Percentiles rank a stretch among this genome's conserved stretches.
These are phyloP conservation scores for Metridium senile DNA, from an alignment of 92 coral and sea anemone species.

Conservation along the genomic window DNA sequence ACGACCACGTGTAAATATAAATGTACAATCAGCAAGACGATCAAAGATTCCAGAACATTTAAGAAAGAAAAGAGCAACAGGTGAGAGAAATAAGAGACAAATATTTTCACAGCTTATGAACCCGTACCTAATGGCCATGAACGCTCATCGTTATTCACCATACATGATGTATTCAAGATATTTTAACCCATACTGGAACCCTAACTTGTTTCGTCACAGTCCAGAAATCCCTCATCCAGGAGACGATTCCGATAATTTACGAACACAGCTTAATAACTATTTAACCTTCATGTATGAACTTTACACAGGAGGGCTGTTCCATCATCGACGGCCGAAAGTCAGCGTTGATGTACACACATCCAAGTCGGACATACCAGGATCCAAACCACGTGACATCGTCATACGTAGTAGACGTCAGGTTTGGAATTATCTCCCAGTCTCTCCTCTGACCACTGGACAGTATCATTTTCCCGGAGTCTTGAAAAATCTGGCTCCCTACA, in stretches of 20 bases:
- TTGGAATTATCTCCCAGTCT: constrained; percentile 45
- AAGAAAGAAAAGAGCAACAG: constrained; percentile 28
- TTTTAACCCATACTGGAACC: constrained; percentile 32
- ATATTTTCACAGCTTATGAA: constrained; percentile 39
- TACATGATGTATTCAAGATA: constrained; percentile 20
- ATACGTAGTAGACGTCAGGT: constrained; percentile 63
- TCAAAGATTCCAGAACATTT: constrained; percentile 61
- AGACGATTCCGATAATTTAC: constrained; percentile 18
- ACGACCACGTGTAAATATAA: constrained; percentile 90
- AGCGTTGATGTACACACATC: constrained; percentile 89
- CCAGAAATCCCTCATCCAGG: constrained; percentile 21
- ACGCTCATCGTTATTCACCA: constrained; percentile 20
- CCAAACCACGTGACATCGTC: constrained; percentile 30
- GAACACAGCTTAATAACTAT: constrained; percentile 27
- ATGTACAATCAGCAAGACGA: constrained; percentile 79
- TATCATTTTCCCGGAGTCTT: constrained; percentile 11
- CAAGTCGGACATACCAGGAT: constrained; percentile 81
- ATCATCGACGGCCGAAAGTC: constrained; percentile 77
- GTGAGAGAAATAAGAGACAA: constrained; percentile 52
- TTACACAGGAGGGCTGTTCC: constrained; percentile 54
- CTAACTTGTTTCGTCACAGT: constrained; percentile 17
- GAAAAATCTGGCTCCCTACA: not conserved
- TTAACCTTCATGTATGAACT: constrained; percentile 43
- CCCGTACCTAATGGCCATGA: constrained; percentile 6
- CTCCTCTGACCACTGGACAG: constrained; percentile 52